phyloP scores from a whole-genome alignment of 2,888 invertebrate genomes.

The Tortrix viridana region DNA sequence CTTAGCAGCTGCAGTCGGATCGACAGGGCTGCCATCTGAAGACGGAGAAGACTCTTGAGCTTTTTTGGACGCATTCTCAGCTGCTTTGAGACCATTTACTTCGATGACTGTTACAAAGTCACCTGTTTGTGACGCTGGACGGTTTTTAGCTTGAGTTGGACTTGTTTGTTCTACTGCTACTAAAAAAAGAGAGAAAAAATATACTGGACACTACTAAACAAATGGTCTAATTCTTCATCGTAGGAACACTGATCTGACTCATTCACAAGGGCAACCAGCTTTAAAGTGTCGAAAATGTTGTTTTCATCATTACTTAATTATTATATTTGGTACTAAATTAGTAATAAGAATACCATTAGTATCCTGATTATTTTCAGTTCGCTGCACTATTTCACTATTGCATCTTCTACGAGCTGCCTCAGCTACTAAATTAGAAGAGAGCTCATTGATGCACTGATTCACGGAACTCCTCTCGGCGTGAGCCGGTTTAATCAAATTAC shows the following conservation, averaged over 20 bases:
- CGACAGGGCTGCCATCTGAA: constrained; percentile 83
- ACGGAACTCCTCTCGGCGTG: constrained; percentile 78
- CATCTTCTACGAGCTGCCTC: constrained; percentile 76
- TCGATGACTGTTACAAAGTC: constrained; percentile 95
- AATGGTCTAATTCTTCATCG: no score
- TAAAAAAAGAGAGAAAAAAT: constrained; percentile 45
- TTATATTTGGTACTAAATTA: no score
- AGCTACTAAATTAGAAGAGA: constrained; percentile 83
- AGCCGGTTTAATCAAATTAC: constrained; percentile 67
- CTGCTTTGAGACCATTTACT: constrained; percentile 90
- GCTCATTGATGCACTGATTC: constrained; percentile 89
- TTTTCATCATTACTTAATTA: no score
- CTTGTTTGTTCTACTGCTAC: constrained; percentile 72
- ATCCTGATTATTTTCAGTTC: constrained; percentile 70
- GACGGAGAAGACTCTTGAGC: constrained; percentile 71
- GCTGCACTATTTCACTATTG: constrained; percentile 79
- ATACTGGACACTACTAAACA: no score
- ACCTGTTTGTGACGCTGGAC: constrained; percentile 80
- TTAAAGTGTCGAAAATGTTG: no score
- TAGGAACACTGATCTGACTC: no score
- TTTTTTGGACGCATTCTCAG: constrained; percentile 74
- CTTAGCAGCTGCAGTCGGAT: constrained; percentile 82
- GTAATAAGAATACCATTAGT: constrained; percentile 57
- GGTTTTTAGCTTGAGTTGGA: constrained; percentile 75
- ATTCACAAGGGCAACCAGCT: no score